Base-by-base conservation (phyloP, 2,797 vertebrate species). In the Neomorphus geoffroyi region DNA sequence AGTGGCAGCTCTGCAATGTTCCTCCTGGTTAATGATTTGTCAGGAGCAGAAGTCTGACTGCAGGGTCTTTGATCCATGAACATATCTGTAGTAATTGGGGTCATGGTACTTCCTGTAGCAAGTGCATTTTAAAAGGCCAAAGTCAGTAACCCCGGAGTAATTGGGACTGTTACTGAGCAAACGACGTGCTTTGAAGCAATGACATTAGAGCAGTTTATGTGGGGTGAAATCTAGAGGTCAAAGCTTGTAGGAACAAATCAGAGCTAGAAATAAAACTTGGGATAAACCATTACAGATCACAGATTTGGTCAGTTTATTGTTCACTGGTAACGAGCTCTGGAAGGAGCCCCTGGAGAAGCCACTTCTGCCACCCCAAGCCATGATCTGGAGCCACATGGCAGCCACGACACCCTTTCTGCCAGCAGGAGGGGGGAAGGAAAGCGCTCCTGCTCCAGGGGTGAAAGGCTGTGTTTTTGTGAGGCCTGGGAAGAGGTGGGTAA, bases 61-160 rank as follows among this genome's bases (percentile, higher is more conserved):
- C 71, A 79, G 16, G 26, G 35, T 79, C 66, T 84, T 89, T 96
- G 87, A 94, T 84, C 82, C 91, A 61, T 92, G 70, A 90, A 94
- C 24, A 16, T 35, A 91, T 53, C 53, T 73, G 39, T 69, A 46
- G 48, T 93, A 94, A 96, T 50, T 91, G 83, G 46, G 91, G 91
- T 92, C 93, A 77, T 13, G 56, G 33, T 66, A 90, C 87, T 88
- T 92, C 43, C 80, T 86, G 80, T 33, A 88, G 65, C 37, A 67
- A 69, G 87, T 75, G 62, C 70, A 61, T 90, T 95, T 93, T 83
- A 70, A 92, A 94, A 94, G 65, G 51, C 35, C 54, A 78, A 79
- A 84, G 91, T 77, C 94, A 77, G 73, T 60, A 84, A 93, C 77
- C 73, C 21, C 35, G 33, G 66, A 78, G 48, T 95, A 96, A 94